A percentile compares a stretch with the other conserved stretches of the same genome.
Evolutionary conservation across 2,113 vertebrate species (phyloP).

Genomic region (Calyptommatus sinebrachiatus): DNA sequence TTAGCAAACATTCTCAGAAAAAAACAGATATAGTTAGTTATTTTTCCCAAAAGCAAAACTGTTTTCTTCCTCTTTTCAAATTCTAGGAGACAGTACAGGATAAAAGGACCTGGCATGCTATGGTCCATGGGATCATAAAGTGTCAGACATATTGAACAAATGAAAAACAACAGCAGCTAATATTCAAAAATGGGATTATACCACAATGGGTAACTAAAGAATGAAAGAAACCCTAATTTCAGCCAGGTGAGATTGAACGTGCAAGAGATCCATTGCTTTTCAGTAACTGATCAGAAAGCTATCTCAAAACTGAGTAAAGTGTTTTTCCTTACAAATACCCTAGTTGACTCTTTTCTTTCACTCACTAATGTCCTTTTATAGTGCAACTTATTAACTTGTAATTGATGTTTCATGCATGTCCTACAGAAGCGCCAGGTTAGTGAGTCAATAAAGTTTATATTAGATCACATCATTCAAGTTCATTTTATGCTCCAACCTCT

Average conservation of each 20-base stretch:
- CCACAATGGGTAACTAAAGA: neutral
- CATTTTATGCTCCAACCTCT: neutral
- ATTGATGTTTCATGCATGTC: neutral
- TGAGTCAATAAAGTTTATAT: neutral
- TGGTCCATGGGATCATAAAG: no score
- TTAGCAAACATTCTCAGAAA: conserved; percentile 1
- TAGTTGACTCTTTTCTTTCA: neutral
- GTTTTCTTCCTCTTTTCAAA: neutral
- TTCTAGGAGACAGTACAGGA: no score
- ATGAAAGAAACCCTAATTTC: neutral
- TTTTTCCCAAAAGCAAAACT: neutral
- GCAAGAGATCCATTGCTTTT: neutral
- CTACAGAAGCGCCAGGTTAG: neutral
- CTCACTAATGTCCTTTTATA: neutral
- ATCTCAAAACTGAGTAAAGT: neutral
- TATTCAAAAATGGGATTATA: no score
- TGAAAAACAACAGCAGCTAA: no score
- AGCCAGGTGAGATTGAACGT: neutral
- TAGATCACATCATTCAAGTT: neutral
- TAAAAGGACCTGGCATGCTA: no score
- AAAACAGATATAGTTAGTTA: neutral
- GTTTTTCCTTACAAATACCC: neutral
- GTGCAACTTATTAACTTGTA: neutral
- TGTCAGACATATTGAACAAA: no score
- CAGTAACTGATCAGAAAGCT: neutral